phyloP scores from a whole-genome alignment of 2,797 vertebrate genomes.

The Melopsittacus undulatus region DNA sequence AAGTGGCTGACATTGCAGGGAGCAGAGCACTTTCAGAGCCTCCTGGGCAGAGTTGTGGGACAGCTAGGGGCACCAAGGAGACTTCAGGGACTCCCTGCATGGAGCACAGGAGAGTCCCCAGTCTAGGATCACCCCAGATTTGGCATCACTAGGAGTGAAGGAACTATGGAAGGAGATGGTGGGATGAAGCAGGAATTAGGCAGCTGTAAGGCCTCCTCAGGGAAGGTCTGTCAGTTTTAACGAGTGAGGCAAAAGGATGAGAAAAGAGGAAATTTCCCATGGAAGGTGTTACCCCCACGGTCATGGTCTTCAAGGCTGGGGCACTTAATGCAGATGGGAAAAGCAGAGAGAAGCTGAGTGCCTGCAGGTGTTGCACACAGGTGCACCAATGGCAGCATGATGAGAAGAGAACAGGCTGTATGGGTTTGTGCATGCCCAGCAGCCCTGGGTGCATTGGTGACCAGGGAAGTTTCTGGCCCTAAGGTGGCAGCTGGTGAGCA shows the following conservation, averaged over 20 bases:
- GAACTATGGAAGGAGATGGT: neutral
- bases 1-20: neutral
- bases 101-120: neutral
- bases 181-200: neutral
- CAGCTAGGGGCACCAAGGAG: neutral
- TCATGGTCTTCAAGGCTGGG: neutral
- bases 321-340: neutral
- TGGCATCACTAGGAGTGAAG: neutral
- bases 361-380: rapidly evolving
- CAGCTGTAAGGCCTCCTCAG: neutral
- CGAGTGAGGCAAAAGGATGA: neutral
- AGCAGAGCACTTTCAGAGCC: neutral
- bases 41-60: neutral
- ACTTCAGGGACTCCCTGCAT: neutral
- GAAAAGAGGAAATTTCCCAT: neutral
- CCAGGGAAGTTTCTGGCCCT: neutral
- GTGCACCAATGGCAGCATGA: rapidly evolving
- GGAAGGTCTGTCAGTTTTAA: neutral
- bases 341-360: neutral
- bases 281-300: neutral
- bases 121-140: neutral
- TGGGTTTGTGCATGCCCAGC: too few species aligned
- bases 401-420: neutral
- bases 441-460: neutral
- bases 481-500: neutral